These are phyloP conservation scores for Nannoperca australis DNA, from an alignment of 2,797 vertebrate genomes.

Conservation along the genomic window DNA sequence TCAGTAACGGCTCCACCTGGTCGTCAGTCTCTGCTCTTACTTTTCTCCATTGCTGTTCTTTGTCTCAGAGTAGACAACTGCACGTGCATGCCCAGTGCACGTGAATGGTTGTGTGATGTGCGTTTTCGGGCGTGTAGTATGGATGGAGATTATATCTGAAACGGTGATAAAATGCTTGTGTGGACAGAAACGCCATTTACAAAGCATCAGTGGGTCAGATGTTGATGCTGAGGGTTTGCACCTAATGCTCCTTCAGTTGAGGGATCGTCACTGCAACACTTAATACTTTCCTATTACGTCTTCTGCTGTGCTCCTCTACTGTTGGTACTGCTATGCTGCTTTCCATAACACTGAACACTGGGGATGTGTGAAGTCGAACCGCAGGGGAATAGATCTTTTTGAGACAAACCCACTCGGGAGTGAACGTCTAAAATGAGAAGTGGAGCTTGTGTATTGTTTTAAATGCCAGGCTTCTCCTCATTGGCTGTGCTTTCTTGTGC, in stretches of 20 bases:
- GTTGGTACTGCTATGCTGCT: slow-evolving; percentile 24
- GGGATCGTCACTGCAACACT: background rate
- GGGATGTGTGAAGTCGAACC: slow-evolving; percentile 50
- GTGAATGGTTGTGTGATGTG: no score
- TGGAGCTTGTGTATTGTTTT: slow-evolving; percentile 64
- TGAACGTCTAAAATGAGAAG: slow-evolving; percentile 60
- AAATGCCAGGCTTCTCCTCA: slow-evolving; percentile 72
- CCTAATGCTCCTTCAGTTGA: background rate
- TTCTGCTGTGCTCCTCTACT: background rate
- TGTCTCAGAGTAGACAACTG: no score
- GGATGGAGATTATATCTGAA: no score
- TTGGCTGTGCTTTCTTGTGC: slow-evolving; percentile 21
- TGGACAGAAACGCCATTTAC: no score
- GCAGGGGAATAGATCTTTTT: slow-evolving; percentile 60
- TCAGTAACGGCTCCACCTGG: no score
- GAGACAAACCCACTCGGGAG: slow-evolving; percentile 60
- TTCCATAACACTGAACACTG: slow-evolving; percentile 24
- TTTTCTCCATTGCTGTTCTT: no score
- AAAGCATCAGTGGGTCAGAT: slow-evolving; percentile 7
- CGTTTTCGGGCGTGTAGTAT: no score
- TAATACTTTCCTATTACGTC: no score
- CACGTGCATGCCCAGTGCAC: no score
- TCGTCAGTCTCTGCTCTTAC: no score
- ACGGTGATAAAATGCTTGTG: no score
- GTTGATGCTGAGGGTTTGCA: background rate